phyloP scores from a whole-genome alignment of 2,113 vertebrate species.

The Brienomyrus longianalis region DNA sequence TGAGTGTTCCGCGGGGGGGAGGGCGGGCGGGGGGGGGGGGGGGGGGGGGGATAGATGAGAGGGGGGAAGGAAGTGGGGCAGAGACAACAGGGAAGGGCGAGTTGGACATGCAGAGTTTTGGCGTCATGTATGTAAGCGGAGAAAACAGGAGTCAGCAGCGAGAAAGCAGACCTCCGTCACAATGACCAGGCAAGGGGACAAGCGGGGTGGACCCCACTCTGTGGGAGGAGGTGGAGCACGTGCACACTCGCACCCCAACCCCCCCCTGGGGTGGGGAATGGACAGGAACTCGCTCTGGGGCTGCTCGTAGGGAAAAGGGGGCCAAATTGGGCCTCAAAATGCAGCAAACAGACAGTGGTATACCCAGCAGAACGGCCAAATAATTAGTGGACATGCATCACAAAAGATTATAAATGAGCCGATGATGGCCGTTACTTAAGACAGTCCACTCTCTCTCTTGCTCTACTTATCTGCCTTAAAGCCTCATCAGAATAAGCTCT shows the following conservation, averaged over 20 bases:
- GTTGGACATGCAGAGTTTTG: not conserved
- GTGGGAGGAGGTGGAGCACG: not conserved
- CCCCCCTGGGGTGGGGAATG: not conserved
- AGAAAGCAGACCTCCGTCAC: conserved; percentile 11
- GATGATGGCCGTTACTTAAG: conserved; percentile 36
- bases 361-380: conserved; percentile 37
- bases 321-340: conserved; percentile 25
- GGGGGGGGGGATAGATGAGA: conserved; percentile 45
- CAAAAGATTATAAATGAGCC: conserved; percentile 42
- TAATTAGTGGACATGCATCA: conserved; percentile 51
- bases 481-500: conserved; percentile 37
- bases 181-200: not conserved
- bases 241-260: not conserved
- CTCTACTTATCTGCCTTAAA: conserved; percentile 38
- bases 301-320: not conserved
- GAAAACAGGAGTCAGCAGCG: conserved; percentile 32
- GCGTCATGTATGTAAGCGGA: not conserved
- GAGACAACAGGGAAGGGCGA: conserved; percentile 22
- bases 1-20: no score
- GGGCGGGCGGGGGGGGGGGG: conserved; percentile 14
- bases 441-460: conserved; percentile 23
- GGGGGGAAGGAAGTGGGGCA: conserved; percentile 36
- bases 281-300: not conserved
- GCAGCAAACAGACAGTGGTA: conserved; percentile 31
- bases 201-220: not conserved